Conservation (phyloP, 2,888 invertebrate genomes). For the Automeris io region DNA sequence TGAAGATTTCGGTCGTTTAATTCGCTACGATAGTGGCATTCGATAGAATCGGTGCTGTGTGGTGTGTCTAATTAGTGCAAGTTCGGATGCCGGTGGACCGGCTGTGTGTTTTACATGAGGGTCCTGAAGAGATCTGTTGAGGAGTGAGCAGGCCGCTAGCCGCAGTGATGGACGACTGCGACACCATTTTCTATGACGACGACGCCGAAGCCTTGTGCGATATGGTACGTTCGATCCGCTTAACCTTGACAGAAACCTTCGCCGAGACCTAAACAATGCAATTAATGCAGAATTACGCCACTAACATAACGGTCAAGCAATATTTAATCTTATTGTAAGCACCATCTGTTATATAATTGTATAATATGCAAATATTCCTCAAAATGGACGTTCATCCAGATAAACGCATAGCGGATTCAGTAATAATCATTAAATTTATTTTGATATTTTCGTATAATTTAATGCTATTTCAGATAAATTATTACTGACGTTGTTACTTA, state of each 20-base stretch:
- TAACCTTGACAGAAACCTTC: constrained; percentile 32
- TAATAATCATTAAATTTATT: constrained; percentile 7
- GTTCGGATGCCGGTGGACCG: constrained; percentile 74
- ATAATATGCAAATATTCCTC: constrained; percentile 15
- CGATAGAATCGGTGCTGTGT: constrained; percentile 31
- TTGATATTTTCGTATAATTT: neutral
- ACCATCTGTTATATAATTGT: constrained; percentile 10
- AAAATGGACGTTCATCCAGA: constrained; percentile 33
- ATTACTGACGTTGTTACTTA: neutral
- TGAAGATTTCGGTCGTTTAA: constrained; percentile 43
- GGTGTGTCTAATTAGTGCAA: constrained; percentile 37
- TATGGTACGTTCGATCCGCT: constrained; percentile 53
- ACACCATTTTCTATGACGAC: constrained; percentile 73
- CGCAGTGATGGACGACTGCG: constrained; percentile 73
- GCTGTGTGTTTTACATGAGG: constrained; percentile 65
- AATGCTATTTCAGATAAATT: neutral
- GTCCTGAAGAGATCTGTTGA: constrained; percentile 52
- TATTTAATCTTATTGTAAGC: constrained; percentile 3
- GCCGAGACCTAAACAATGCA: constrained; percentile 19
- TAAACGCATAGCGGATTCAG: constrained; percentile 24
- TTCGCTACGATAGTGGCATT: constrained; percentile 42
- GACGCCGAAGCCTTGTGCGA: constrained; percentile 71
- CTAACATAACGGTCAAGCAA: constrained; percentile 12
- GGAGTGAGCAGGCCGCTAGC: constrained; percentile 47
- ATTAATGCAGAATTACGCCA: constrained; percentile 15